Base-by-base conservation (phyloP, 2,797 vertebrate species). In the Trichosurus vulpecula region DNA sequence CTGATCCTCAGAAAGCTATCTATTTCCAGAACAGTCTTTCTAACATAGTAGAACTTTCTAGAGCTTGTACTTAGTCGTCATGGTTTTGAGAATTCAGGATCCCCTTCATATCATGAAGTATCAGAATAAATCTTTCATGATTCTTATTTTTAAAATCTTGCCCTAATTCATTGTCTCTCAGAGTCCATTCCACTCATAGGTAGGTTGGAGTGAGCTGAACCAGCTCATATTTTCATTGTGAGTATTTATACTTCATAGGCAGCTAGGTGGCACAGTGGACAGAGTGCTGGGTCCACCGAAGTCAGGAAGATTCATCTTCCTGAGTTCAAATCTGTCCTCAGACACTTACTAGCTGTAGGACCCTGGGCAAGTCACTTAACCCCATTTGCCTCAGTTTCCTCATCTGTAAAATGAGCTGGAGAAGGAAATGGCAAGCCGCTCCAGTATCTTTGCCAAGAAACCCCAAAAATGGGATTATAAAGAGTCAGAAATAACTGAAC, bases 111-210 rank as follows among this genome's bases (percentile, higher is more conserved):
- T 47, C 19, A 41, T 3, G n/a, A 41, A 74, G 6, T n/a, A n/a
- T 74, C 6, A 74, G 35, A 74, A 19, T 74, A 74, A 74, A 41
- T n/a, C 35, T 16, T 19, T 41, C 19, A 5, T 66, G 61, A n/a
- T 91, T 91, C 41, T 41, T 30, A 91, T 58, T 93, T 31, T 74
- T 9, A 81, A 52, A 93, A 92, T 92, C 27, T 51, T 90, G n/a
- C 29, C n/a, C 35, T 81, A 93, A 91, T 47, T 87, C 91, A 81
- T 31, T 0, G 56, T 41, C 11, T 52, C 19, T 19, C 29, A 25
- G 56, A 89, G 61, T 14, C 35, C 35, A 74, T 74, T 41, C 74
- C 61, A 41, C 61, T 74, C 5, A n/a, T n/a, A 66, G n/a, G 16
- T 6, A 41, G 14, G 35, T 41, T n/a, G 13, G 12, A 74, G n/a